These are phyloP conservation scores for Megalonaias nervosa DNA, from an alignment of 1,140 invertebrate genomes.

Conservation along the genomic window DNA sequence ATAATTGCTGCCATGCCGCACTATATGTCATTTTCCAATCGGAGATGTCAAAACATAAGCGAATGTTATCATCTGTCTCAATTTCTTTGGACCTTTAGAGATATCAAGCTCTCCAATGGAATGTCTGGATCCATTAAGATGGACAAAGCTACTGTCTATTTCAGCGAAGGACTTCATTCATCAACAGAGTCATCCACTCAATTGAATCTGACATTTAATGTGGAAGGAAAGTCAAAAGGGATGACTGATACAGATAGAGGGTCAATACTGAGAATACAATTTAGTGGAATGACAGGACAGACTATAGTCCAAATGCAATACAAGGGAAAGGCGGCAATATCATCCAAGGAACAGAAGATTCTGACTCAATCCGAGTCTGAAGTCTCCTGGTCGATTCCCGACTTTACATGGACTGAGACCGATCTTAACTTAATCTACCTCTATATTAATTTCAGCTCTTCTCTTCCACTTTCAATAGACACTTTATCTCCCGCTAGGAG, in stretches of 20 bases:
- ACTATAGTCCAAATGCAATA: slow-evolving; percentile 16
- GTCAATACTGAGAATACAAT: slow-evolving; percentile 32
- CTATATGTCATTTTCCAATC: slow-evolving; percentile 38
- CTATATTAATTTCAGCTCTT: slow-evolving; percentile 36
- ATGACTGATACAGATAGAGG: slow-evolving; percentile 44
- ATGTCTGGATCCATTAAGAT: slow-evolving; percentile 31
- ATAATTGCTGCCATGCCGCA: slow-evolving; percentile 37
- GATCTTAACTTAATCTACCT: too few relatives aligned
- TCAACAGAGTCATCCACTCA: slow-evolving; percentile 1
- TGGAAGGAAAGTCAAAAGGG: too few relatives aligned
- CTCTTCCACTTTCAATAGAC: slow-evolving; percentile 22
- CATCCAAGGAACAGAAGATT: slow-evolving; percentile 10
- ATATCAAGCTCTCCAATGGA: too few relatives aligned
- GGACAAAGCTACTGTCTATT: slow-evolving; percentile 13
- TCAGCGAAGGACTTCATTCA: slow-evolving; percentile 3
- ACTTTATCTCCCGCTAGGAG: slow-evolving; percentile 28
- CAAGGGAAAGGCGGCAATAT: slow-evolving; percentile 32
- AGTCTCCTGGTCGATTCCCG: slow-evolving; percentile 28
- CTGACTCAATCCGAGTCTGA: slow-evolving; percentile 7
- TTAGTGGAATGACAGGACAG: slow-evolving; percentile 9
- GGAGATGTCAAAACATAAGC: slow-evolving; percentile 19
- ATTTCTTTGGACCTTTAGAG: too few relatives aligned
- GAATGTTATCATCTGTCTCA: too few relatives aligned
- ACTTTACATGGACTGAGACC: too few relatives aligned
- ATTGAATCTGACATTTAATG: slow-evolving; percentile 26